Conservation (phyloP, 2,888 invertebrate species). For the Apoderus coryli region DNA sequence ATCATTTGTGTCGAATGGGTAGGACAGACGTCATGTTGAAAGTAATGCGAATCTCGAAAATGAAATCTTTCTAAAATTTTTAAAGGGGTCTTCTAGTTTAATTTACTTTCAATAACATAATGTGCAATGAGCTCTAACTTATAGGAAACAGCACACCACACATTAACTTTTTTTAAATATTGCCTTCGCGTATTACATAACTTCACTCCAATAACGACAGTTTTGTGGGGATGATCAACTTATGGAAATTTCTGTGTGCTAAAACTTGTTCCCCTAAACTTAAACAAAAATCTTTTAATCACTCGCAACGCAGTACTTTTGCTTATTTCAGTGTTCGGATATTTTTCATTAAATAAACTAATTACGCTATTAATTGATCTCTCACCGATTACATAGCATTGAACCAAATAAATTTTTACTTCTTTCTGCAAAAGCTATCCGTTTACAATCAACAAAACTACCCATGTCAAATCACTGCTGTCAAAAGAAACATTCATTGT, state of each 20-base stretch:
- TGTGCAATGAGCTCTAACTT: slow-evolving; percentile 1
- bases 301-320: too few species aligned
- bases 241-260: slow-evolving; percentile 2
- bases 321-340: too few species aligned
- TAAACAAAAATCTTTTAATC: slow-evolving; percentile 3
- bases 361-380: too few species aligned
- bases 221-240: slow-evolving; percentile 2
- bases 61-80: slow-evolving; percentile 1
- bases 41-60: slow-evolving; percentile 2
- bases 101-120: slow-evolving; percentile 1
- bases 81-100: background rate
- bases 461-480: too few species aligned
- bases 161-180: slow-evolving; percentile 3
- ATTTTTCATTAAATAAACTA: too few species aligned
- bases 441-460: too few species aligned
- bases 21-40: slow-evolving; percentile 2
- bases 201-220: slow-evolving; percentile 3
- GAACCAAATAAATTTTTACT: too few species aligned
- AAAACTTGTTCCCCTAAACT: slow-evolving; percentile 3
- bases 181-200: background rate
- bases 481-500: too few species aligned
- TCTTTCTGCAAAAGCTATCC: too few species aligned
- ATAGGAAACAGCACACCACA: slow-evolving; percentile 3
- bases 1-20: slow-evolving; percentile 3
- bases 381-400: too few species aligned